Conservation (phyloP, 2,888 invertebrate genomes). For the Carabus problematicus region DNA sequence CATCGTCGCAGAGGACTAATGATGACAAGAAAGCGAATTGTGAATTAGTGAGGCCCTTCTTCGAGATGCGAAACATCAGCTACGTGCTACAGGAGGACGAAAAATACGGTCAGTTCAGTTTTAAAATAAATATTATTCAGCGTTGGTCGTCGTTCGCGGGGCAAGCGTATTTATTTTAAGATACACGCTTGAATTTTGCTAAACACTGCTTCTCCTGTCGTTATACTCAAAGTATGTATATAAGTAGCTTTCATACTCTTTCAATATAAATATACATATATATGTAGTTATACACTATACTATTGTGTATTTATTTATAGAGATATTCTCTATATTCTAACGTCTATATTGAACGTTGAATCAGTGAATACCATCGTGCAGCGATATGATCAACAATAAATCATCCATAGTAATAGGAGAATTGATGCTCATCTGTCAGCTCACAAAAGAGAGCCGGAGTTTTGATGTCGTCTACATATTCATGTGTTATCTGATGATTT, state of each 20-base stretch:
- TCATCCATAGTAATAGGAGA: not conserved
- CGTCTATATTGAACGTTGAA: not conserved
- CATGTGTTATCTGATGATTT: conserved; percentile 13
- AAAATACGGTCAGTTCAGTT: conserved; percentile 31
- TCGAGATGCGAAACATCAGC: conserved; percentile 49
- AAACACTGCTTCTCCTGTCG: not conserved
- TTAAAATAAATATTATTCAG: not conserved
- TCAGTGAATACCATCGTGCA: not conserved
- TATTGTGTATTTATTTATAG: conserved; percentile 3
- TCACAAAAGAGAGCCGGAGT: not conserved
- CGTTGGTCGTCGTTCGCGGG: not conserved
- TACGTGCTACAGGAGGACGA: conserved; percentile 41
- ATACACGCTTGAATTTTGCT: conserved; percentile 3
- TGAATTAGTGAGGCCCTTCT: conserved; percentile 50
- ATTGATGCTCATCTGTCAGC: conserved; percentile 17
- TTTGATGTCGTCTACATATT: not conserved
- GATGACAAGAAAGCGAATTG: conserved; percentile 43
- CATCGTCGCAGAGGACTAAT: conserved; percentile 26
- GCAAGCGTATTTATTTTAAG: conserved; percentile 11
- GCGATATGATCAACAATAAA: conserved; percentile 15
- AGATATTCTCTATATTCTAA: not conserved
- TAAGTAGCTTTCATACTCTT: not conserved
- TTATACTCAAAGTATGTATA: too few species aligned
- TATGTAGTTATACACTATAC: too few species aligned
- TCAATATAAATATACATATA: too few species aligned